These are phyloP conservation scores for Eutrigla gurnardus DNA, from an alignment of 2,797 vertebrate genomes.

Conservation along the genomic window DNA sequence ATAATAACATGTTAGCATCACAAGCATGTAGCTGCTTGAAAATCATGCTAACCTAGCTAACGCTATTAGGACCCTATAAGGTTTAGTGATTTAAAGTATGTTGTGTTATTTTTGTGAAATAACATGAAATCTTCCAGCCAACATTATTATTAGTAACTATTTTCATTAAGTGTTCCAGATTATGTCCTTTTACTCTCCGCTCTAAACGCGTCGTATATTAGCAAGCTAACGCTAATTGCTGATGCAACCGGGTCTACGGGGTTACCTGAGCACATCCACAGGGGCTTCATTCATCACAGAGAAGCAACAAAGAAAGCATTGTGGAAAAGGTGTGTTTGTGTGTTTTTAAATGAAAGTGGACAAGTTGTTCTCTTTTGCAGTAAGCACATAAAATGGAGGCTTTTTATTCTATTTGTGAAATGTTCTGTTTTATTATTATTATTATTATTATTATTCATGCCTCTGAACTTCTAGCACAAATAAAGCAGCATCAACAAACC, in stretches of 20 bases:
- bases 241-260: neutral
- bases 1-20: neutral
- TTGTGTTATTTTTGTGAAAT: neutral
- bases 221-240: neutral
- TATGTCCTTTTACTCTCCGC: neutral
- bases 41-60: neutral
- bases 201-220: neutral
- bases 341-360: neutral
- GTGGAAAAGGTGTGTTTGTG: neutral
- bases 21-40: neutral
- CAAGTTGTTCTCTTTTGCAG: conserved; percentile 22
- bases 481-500: conserved; percentile 22
- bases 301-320: conserved; percentile 2
- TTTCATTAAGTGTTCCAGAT: neutral
- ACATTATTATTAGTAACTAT: too few relatives aligned
- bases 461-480: conserved; percentile 7
- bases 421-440: neutral
- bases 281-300: conserved; percentile 8
- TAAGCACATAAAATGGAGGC: neutral
- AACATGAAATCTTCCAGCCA: too few relatives aligned
- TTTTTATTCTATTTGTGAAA: conserved; percentile 17
- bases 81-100: neutral
- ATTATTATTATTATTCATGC: neutral
- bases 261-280: conserved; percentile 3
- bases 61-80: neutral